Evolutionary conservation across 2,888 invertebrate genomes (phyloP).

Genomic region (Junonia oenone): DNA sequence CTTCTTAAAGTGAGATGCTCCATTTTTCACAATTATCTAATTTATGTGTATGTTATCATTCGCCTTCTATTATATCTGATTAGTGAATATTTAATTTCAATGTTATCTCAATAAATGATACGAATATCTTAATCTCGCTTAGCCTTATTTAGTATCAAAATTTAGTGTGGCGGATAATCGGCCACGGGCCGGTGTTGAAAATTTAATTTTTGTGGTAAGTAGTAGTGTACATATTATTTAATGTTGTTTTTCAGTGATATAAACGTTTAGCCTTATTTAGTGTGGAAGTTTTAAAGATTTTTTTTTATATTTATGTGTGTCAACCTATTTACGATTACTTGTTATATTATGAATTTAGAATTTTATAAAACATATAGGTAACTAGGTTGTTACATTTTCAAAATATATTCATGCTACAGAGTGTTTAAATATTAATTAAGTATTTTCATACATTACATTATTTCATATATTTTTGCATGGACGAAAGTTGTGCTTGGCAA

Average conservation of each 20-base stretch:
- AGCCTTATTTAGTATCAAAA: slow-evolving; percentile 32
- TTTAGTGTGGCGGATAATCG: slow-evolving; percentile 51
- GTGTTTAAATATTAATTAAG: too few species aligned
- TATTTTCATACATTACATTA: too few species aligned
- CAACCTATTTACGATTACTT: too few species aligned
- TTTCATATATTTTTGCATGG: too few species aligned
- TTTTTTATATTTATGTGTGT: too few species aligned
- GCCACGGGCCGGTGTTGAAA: slow-evolving; percentile 45
- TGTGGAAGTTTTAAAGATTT: too few species aligned
- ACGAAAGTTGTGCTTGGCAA: too few species aligned
- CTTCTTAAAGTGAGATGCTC: neutral
- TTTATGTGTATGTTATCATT: slow-evolving; percentile 20
- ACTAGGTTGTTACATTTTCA: too few species aligned
- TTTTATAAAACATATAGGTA: too few species aligned
- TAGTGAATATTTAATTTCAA: slow-evolving; percentile 33
- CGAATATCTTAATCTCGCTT: slow-evolving; percentile 43
- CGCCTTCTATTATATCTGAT: slow-evolving; percentile 25
- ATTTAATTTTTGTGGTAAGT: slow-evolving; percentile 43
- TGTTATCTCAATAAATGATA: slow-evolving; percentile 35
- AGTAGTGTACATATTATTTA: neutral
- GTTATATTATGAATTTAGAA: too few species aligned
- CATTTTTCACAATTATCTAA: neutral
- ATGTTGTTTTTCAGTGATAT: neutral
- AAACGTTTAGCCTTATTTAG: too few species aligned
- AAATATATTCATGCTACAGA: too few species aligned